phyloP scores from a whole-genome alignment of 2,888 invertebrate species.

The Caenorhabditis macrosperma region DNA sequence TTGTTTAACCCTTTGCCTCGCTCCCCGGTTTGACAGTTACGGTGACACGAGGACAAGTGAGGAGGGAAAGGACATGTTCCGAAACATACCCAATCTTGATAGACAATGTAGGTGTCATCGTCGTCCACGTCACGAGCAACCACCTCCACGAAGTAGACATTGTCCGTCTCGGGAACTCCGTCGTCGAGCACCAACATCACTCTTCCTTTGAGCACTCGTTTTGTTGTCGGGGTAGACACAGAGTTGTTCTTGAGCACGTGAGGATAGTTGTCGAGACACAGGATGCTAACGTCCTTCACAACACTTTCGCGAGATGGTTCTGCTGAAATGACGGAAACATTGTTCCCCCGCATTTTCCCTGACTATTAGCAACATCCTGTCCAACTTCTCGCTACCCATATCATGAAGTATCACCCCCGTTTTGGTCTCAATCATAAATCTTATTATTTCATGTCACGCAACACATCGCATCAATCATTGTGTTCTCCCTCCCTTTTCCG shows the following conservation, averaged over 20 bases:
- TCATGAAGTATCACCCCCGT: neutral
- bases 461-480: constrained; percentile 46
- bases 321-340: constrained; percentile 21
- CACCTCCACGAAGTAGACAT: constrained; percentile 52
- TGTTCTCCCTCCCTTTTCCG: neutral
- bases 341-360: neutral
- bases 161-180: constrained; percentile 15
- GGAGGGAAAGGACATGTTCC: neutral
- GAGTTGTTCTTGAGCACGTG: constrained; percentile 13
- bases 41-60: constrained; percentile 22
- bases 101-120: constrained; percentile 48
- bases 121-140: constrained; percentile 52
- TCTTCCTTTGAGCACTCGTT: constrained; percentile 40
- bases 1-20: constrained; percentile 28
- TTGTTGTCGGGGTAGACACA: neutral
- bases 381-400: neutral
- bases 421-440: constrained; percentile 35
- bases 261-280: constrained; percentile 46
- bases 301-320: constrained; percentile 15
- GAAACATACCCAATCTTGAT: constrained; percentile 59
- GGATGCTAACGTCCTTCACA: constrained; percentile 40
- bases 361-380: too few species aligned
- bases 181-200: constrained; percentile 28
- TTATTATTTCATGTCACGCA: constrained; percentile 40
- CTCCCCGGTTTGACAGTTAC: neutral